A percentile compares a stretch with the other conserved stretches of the same genome.
These are phyloP conservation scores for Cryptus armator DNA, from an alignment of 2,888 invertebrate genomes.

Conservation along the genomic window DNA sequence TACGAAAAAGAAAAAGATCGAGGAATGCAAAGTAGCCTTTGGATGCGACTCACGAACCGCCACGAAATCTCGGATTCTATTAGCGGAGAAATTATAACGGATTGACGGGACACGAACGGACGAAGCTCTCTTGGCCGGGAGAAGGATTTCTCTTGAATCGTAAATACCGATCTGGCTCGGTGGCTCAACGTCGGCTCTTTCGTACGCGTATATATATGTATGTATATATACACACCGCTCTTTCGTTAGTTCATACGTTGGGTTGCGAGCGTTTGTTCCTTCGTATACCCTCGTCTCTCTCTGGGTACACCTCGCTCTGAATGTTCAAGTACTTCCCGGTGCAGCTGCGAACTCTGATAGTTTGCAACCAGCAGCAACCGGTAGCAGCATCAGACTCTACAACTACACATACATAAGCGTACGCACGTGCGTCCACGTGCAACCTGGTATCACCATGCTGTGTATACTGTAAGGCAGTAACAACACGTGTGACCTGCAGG, in stretches of 20 bases:
- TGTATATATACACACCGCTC: not conserved
- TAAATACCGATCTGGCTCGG: constrained; percentile 78
- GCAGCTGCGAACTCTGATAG: constrained; percentile 71
- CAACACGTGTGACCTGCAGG: constrained; percentile 53
- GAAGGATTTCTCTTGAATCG: constrained; percentile 81
- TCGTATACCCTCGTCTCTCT: constrained; percentile 49
- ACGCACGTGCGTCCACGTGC: constrained; percentile 58
- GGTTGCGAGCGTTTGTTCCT: constrained; percentile 19
- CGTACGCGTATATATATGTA: not conserved
- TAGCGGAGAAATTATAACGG: constrained; percentile 85
- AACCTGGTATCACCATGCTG: constrained; percentile 43
- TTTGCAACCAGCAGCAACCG: constrained; percentile 36
- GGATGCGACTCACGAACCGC: constrained; percentile 81
- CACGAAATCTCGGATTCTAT: constrained; percentile 85
- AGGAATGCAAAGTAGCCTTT: constrained; percentile 70
- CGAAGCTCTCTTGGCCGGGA: constrained; percentile 68
- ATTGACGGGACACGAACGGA: constrained; percentile 78
- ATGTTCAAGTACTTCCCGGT: constrained; percentile 81
- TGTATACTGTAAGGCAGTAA: not conserved
- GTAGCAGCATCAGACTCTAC: constrained; percentile 42
- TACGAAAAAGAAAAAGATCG: constrained; percentile 58
- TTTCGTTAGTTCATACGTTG: constrained; percentile 22
- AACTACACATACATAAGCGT: not conserved
- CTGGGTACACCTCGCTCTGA: constrained; percentile 73
- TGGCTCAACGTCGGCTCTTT: constrained; percentile 50